Evolutionary conservation across 2,888 invertebrate species (phyloP).

Genomic region (Blastobasis adustella): DNA sequence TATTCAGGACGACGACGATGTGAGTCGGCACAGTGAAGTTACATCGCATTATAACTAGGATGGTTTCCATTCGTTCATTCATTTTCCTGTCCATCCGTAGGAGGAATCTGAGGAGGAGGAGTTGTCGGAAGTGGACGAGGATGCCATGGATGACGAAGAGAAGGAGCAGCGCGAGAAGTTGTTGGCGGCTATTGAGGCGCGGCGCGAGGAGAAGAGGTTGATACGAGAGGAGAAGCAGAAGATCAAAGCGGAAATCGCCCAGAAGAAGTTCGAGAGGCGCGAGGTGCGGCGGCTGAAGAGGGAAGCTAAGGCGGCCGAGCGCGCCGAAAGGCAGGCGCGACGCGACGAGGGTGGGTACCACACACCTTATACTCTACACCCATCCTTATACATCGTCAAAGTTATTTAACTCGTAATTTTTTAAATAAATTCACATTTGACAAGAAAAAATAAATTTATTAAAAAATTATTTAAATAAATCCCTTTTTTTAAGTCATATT

Average conservation of each 20-base stretch:
- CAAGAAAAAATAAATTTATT: no score
- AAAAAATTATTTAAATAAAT: no score
- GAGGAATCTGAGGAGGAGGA: slow-evolving; percentile 43
- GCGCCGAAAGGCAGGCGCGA: slow-evolving; percentile 37
- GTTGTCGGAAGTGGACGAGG: slow-evolving; percentile 58
- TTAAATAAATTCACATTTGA: no score
- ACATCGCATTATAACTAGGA: no score
- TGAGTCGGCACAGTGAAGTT: slow-evolving; percentile 15
- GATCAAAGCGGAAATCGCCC: slow-evolving; percentile 37
- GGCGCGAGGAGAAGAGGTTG: slow-evolving; percentile 32
- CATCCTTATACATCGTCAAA: no score
- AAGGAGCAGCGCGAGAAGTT: slow-evolving; percentile 15
- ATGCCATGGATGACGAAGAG: slow-evolving; percentile 56
- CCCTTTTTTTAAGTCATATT: no score
- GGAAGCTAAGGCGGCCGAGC: slow-evolving; percentile 45
- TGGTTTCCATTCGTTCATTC: no score
- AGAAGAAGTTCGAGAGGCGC: slow-evolving; percentile 46
- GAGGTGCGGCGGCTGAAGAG: slow-evolving; percentile 43
- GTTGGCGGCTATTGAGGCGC: slow-evolving; percentile 34
- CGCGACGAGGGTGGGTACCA: slow-evolving; percentile 51
- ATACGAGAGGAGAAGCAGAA: slow-evolving; percentile 38
- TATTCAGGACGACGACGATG: slow-evolving; percentile 66
- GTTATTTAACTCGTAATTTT: no score
- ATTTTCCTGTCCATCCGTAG: slow-evolving; percentile 16
- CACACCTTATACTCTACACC: no score